phyloP scores from a whole-genome alignment of 2,113 vertebrate genomes.

The Dipodomys merriami region DNA sequence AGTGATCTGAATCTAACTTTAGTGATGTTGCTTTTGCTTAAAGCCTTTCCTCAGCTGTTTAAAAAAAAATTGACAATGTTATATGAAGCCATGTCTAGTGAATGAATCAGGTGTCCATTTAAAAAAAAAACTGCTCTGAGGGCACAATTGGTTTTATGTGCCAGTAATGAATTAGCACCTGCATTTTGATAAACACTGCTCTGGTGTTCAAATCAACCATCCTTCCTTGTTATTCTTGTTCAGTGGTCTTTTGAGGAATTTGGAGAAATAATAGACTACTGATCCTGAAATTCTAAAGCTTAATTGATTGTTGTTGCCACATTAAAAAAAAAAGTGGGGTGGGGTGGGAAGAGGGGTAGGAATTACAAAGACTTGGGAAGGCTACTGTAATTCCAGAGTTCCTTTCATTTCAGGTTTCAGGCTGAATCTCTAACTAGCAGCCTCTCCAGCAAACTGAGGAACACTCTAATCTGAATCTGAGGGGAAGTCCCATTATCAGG shows the following conservation, averaged over 20 bases:
- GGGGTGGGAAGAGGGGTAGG: not conserved
- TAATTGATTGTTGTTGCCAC: constrained; percentile 26
- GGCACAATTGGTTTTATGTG: not conserved
- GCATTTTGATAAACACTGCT: not conserved
- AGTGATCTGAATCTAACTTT: not conserved
- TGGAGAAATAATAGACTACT: not conserved
- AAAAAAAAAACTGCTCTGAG: not conserved
- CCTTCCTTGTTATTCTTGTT: constrained; percentile 35
- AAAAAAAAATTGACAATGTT: not conserved
- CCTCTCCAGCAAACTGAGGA: constrained; percentile 21
- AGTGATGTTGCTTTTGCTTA: not conserved
- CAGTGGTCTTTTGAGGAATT: constrained; percentile 22
- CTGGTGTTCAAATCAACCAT: constrained; percentile 8
- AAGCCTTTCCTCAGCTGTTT: not conserved
- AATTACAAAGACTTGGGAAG: not conserved
- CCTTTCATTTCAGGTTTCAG: constrained; percentile 13
- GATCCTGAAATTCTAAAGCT: constrained; percentile 4
- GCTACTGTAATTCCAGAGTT: not conserved
- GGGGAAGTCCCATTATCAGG: constrained; percentile 28
- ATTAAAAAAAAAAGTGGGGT: not conserved
- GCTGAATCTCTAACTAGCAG: constrained; percentile 39
- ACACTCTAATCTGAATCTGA: constrained; percentile 30
- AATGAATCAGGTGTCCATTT: constrained; percentile 35
- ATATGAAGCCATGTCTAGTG: constrained; percentile 28
- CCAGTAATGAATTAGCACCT: not conserved